phyloP scores from a whole-genome alignment of 2,888 invertebrate species.

The Nycteola revayana region DNA sequence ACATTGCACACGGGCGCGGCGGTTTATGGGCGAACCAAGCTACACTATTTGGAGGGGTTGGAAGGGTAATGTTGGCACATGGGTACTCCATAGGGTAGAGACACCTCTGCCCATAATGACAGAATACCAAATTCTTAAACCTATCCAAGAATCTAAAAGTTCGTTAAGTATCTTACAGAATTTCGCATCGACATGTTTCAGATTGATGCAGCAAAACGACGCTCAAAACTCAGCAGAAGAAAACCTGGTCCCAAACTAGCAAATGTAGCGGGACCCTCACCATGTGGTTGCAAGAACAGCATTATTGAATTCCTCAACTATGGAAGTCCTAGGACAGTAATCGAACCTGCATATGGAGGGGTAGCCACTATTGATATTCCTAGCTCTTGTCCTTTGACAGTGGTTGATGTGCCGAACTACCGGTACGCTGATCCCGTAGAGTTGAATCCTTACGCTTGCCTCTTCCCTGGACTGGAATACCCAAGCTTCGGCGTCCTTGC shows the following conservation, averaged over 20 bases:
- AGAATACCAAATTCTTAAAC: too few relatives aligned
- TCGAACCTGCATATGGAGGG: constrained; percentile 18
- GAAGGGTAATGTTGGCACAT: too few relatives aligned
- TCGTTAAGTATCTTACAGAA: too few relatives aligned
- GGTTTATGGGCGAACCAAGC: too few relatives aligned
- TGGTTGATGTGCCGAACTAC: constrained; percentile 26
- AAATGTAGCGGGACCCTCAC: constrained; percentile 3
- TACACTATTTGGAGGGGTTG: too few relatives aligned
- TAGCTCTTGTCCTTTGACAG: constrained; percentile 7
- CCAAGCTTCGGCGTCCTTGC: constrained; percentile 10
- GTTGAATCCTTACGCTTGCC: constrained; percentile 17
- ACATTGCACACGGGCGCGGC: too few relatives aligned
- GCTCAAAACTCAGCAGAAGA: constrained; percentile 12
- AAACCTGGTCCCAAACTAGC: constrained; percentile 10
- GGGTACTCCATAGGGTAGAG: too few relatives aligned
- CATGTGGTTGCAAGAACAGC: constrained; percentile 26
- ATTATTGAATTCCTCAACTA: constrained; percentile 19
- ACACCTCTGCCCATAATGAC: too few relatives aligned
- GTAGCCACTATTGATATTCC: constrained; percentile 7
- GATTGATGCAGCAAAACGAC: constrained; percentile 21
- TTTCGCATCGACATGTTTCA: constrained; percentile 15
- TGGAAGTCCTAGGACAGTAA: constrained; percentile 16
- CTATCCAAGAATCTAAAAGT: too few relatives aligned
- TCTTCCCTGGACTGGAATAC: constrained; percentile 22
- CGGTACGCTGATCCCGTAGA: constrained; percentile 21